A percentile compares a stretch with the other conserved stretches of the same genome.
Conservation (phyloP, 53 echinoderm and acorn worm genomes). For the Zoroaster sp. region DNA sequence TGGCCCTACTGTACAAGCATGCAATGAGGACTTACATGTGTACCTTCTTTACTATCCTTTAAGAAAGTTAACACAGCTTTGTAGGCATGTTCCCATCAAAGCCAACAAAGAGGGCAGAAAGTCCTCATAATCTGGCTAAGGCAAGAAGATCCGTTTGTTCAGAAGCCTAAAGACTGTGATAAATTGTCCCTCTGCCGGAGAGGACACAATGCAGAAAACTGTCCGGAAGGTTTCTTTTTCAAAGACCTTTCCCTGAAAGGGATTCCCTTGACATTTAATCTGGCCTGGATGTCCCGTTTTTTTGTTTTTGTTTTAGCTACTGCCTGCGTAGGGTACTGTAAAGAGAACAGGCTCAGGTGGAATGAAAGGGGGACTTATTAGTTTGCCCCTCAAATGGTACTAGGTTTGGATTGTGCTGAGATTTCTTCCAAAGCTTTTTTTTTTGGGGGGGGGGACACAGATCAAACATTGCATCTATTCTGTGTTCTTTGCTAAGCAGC, state of each 20-base stretch:
- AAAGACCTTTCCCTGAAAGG: background rate
- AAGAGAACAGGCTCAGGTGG: background rate
- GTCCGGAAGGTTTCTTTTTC: slow-evolving; percentile 7
- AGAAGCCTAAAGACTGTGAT: background rate
- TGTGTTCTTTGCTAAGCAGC: background rate
- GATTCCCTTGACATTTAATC: background rate
- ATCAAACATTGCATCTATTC: background rate
- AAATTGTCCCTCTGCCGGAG: background rate
- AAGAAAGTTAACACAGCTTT: slow-evolving; percentile 31
- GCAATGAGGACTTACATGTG: background rate
- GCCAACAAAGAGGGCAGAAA: background rate
- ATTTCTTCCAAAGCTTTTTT: background rate
- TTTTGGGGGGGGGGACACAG: background rate
- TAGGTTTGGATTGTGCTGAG: background rate
- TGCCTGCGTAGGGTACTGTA: background rate
- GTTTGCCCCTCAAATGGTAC: background rate
- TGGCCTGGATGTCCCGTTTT: background rate
- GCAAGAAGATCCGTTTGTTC: background rate
- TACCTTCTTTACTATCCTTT: background rate
- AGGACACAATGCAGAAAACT: background rate
- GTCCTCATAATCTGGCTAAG: background rate
- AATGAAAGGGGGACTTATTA: background rate
- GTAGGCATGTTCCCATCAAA: background rate
- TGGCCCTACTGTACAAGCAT: background rate
- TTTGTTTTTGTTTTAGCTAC: background rate